A percentile compares a stretch with the other conserved stretches of the same genome.
Evolutionary conservation across 2,888 invertebrate species (phyloP).

Genomic region (Synergus laeviventris): DNA sequence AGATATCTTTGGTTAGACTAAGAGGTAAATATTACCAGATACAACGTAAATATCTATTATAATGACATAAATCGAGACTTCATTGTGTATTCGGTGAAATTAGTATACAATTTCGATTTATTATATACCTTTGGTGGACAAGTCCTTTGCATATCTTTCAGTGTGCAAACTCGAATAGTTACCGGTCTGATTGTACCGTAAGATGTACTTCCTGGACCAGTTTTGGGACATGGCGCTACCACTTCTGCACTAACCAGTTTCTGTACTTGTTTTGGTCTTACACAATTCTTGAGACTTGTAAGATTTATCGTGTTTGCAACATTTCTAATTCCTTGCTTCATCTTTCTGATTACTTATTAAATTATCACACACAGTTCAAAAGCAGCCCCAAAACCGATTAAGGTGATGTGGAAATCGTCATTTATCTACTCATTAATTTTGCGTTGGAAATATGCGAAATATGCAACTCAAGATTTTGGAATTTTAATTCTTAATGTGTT

Average conservation of each 20-base stretch:
- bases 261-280: constrained; percentile 57
- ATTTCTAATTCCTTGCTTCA: constrained; percentile 62
- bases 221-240: constrained; percentile 52
- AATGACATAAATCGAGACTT: no score
- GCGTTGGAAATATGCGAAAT: not conserved
- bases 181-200: constrained; percentile 61
- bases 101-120: no score
- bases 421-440: not conserved
- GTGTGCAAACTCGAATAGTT: constrained; percentile 73
- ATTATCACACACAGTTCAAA: not conserved
- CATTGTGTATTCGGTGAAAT: no score
- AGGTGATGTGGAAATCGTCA: not conserved
- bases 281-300: constrained; percentile 65
- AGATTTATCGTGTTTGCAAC: constrained; percentile 68
- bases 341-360: constrained; percentile 42
- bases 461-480: not conserved
- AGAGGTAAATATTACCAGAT: no score
- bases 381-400: not conserved
- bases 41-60: no score
- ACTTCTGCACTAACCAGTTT: constrained; percentile 58
- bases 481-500: not conserved
- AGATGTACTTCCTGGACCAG: constrained; percentile 29
- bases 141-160: constrained; percentile 66
- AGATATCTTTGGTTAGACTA: no score
- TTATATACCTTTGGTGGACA: constrained; percentile 58